Evolutionary conservation across 2,888 invertebrate genomes (phyloP).

Genomic region (Callyntrura sp.): DNA sequence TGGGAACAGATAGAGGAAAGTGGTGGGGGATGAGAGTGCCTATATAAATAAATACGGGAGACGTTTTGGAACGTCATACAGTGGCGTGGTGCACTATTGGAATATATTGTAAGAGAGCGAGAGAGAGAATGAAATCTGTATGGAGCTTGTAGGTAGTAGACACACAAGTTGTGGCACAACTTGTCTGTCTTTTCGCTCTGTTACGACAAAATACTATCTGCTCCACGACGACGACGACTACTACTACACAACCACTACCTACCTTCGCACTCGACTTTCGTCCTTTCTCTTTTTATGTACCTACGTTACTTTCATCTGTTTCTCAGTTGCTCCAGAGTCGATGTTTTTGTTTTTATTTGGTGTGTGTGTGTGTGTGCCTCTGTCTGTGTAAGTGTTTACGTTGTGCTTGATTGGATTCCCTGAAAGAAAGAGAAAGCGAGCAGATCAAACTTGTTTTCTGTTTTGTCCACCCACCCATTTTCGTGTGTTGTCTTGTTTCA

Average conservation of each 20-base stretch:
- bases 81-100: neutral
- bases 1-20: too few relatives aligned
- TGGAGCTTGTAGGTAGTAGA: neutral
- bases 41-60: too few relatives aligned
- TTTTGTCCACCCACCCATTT: neutral
- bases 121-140: too few relatives aligned
- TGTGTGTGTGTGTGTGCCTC: conserved; percentile 44
- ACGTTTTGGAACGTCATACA: neutral
- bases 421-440: conserved; percentile 28
- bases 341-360: neutral
- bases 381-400: too few relatives aligned
- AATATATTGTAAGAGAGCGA: neutral
- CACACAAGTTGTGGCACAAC: neutral
- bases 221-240: neutral
- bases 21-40: too few relatives aligned
- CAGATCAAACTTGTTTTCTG: conserved; percentile 28
- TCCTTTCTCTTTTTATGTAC: conserved; percentile 33
- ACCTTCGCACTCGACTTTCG: neutral
- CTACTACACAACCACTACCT: too few relatives aligned
- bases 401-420: conserved; percentile 53
- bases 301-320: conserved; percentile 61
- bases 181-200: neutral
- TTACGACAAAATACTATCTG: neutral
- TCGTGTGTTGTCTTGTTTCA: neutral
- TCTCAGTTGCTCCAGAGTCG: conserved; percentile 25